These are phyloP conservation scores for Eidolon helvum DNA, from an alignment of 2,113 vertebrate genomes.

Conservation along the genomic window DNA sequence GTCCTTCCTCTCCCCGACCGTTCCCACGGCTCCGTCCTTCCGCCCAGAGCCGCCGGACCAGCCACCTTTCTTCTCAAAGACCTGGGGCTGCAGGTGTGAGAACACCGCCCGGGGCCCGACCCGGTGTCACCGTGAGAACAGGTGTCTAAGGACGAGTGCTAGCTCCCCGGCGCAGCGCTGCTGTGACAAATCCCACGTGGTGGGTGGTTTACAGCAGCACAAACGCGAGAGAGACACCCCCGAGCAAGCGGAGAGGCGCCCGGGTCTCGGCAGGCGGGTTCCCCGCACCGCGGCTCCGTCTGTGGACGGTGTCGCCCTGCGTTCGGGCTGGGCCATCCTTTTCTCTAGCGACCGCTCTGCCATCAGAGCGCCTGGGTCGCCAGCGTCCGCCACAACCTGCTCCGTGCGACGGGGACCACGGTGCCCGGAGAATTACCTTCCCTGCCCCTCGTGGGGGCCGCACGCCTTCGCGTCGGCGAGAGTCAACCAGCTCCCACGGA, in stretches of 20 bases:
- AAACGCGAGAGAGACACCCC: background rate
- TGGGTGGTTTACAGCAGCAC: background rate
- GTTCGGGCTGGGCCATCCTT: too few species aligned
- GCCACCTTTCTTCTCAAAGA: background rate
- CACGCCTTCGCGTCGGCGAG: accelerated
- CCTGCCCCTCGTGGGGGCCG: background rate
- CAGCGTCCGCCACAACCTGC: background rate
- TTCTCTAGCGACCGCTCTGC: background rate
- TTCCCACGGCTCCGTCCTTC: background rate
- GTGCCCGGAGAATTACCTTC: background rate
- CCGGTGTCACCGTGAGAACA: background rate
- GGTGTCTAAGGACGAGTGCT: background rate
- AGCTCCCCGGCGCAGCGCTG: background rate
- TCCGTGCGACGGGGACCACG: background rate
- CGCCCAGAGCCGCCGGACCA: background rate
- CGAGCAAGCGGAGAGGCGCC: background rate
- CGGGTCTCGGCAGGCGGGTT: background rate
- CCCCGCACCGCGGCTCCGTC: too few species aligned
- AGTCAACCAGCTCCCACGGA: background rate
- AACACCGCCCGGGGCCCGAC: background rate
- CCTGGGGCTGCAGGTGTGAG: accelerated
- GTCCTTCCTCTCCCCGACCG: background rate
- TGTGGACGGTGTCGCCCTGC: background rate
- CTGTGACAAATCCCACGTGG: accelerated
- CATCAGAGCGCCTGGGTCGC: accelerated